Conservation (phyloP, 2,888 invertebrate genomes). For the Drosophila setosimentum region DNA sequence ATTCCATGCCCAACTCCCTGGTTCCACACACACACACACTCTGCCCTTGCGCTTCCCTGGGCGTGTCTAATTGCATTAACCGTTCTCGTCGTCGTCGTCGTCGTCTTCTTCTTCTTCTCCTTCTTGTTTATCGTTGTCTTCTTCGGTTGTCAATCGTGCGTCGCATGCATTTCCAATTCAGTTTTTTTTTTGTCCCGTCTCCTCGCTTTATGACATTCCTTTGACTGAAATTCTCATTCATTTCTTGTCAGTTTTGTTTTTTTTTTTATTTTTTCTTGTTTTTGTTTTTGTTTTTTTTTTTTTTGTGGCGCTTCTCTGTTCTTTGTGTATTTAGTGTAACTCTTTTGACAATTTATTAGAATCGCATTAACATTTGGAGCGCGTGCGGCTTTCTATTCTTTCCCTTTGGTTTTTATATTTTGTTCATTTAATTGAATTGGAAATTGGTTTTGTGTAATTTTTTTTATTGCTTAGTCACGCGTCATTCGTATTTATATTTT, state of each 20-base stretch:
- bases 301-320: slow-evolving; percentile 52
- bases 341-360: slow-evolving; percentile 72
- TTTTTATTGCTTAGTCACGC: slow-evolving; percentile 72
- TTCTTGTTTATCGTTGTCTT: slow-evolving; percentile 12
- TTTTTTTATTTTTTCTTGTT: neutral
- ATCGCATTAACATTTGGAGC: slow-evolving; percentile 64
- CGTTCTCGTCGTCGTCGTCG: slow-evolving; percentile 8
- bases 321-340: slow-evolving; percentile 52
- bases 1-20: neutral
- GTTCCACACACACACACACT: neutral
- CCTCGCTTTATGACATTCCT: slow-evolving; percentile 40
- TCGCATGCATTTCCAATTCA: slow-evolving; percentile 54
- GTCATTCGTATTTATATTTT: slow-evolving; percentile 52
- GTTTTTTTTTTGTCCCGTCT: slow-evolving; percentile 28
- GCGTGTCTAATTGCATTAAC: slow-evolving; percentile 68
- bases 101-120: slow-evolving; percentile 11
- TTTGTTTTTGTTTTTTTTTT: neutral
- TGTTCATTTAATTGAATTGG: slow-evolving; percentile 61
- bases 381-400: slow-evolving; percentile 42
- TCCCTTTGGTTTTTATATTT: slow-evolving; percentile 1
- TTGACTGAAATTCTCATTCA: slow-evolving; percentile 53
- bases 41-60: slow-evolving; percentile 21
- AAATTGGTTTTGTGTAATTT: slow-evolving; percentile 50
- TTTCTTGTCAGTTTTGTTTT: slow-evolving; percentile 35
- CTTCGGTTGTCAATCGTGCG: slow-evolving; percentile 59